A percentile compares a stretch with the other conserved stretches of the same genome.
These are phyloP conservation scores for Tamandua tetradactyla DNA, from an alignment of 2,797 vertebrate genomes.

Conservation along the genomic window DNA sequence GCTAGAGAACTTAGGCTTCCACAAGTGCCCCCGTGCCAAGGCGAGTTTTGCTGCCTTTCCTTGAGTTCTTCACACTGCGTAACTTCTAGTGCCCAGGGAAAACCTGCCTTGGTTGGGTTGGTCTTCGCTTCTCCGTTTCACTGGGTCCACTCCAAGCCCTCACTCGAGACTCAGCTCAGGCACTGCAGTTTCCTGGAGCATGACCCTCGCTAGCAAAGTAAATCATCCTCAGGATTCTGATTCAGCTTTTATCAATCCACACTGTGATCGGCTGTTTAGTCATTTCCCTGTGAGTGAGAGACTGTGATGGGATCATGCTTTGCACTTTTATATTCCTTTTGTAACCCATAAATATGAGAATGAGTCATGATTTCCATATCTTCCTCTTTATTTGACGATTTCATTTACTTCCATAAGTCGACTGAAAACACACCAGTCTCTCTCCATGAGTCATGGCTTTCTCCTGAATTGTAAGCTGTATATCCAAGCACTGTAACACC, in stretches of 20 bases:
- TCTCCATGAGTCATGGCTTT: background rate
- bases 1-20: background rate
- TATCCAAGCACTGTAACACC: background rate
- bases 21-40: rapidly evolving
- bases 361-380: background rate
- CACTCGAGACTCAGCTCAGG: background rate
- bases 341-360: background rate
- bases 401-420: background rate
- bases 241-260: background rate
- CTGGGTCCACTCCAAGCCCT: background rate
- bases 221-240: background rate
- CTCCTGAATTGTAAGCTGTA: background rate
- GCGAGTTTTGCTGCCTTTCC: background rate
- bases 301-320: background rate
- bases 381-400: background rate
- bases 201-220: background rate
- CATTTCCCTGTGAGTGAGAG: background rate
- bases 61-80: background rate
- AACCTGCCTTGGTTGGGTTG: background rate
- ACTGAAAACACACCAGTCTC: background rate
- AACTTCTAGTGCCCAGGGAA: background rate
- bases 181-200: background rate
- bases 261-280: background rate
- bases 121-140: background rate
- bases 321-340: background rate